Evolutionary conservation across 2,797 vertebrate species (phyloP).

Genomic region (Calcarius lapponicus): DNA sequence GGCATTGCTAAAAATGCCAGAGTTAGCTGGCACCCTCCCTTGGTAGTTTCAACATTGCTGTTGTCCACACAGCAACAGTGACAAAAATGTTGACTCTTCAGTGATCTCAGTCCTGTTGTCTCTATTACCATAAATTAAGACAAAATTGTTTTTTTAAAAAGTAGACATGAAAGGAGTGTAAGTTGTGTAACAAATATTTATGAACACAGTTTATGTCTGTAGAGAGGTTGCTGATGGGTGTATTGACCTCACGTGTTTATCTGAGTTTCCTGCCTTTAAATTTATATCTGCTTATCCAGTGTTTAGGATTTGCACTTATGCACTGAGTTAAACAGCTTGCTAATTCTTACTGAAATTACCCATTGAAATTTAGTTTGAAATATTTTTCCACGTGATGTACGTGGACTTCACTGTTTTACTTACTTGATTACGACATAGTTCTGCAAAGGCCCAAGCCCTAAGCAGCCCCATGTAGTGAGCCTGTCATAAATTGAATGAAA

Average conservation of each 20-base stretch:
- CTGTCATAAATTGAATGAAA: neutral
- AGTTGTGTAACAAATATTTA: neutral
- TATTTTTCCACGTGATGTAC: neutral
- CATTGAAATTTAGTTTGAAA: neutral
- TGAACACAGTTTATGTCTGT: neutral
- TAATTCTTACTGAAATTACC: neutral
- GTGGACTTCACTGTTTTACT: neutral
- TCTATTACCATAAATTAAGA: neutral
- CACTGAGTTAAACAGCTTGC: neutral
- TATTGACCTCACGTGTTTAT: neutral
- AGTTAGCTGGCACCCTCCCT: neutral
- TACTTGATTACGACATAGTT: neutral
- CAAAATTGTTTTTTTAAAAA: neutral
- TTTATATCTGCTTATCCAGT: neutral
- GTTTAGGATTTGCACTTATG: neutral
- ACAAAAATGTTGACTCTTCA: neutral
- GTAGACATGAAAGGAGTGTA: neutral
- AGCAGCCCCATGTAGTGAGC: neutral
- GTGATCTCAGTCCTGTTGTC: neutral
- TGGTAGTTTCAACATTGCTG: neutral
- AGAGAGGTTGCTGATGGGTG: neutral
- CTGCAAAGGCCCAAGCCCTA: neutral
- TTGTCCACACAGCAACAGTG: neutral
- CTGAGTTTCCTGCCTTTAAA: neutral
- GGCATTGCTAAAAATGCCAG: neutral